Base-by-base conservation (phyloP, 2,797 vertebrate species). In the Catharus ustulatus region DNA sequence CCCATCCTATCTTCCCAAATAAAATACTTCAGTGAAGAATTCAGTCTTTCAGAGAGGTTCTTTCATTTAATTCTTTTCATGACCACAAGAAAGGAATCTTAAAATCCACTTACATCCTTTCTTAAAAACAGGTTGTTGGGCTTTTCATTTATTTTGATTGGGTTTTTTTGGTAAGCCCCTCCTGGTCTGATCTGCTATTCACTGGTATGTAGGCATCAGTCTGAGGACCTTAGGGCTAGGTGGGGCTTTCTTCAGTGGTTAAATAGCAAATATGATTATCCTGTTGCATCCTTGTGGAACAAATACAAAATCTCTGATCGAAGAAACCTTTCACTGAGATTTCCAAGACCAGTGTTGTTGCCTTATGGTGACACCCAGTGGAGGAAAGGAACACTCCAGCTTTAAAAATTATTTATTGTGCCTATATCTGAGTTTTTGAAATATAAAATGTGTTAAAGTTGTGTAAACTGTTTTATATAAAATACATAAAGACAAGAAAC, bases 331-430 rank as follows among this genome's bases (percentile, higher is more conserved):
- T 62, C 40, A 10, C 36, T 34, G 57, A 15, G 49, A 15, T 63
- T 92, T 79, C 34, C 46, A 74, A 51, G 57, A 9, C 36, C 75
- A 40, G 7, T 82, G 62, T 64, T 21, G 15, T 59, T 97, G 96
- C 90, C 95, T 97, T 97, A 86, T 5, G 21, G 91, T 97, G 97
- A 98, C 98, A 97, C 94, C 98, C 62, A 95, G 97, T 97, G 98
- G 98, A 97, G 58, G n/a, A 59, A 94, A 93, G 13, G 48, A 51
- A 62, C 57, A 79, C 13, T 73, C 64, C 74, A 69, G 21, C 22
- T 81, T 80, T 26, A 92, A 88, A 92, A 30, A 40, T 49, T 80
- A 30, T 85, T 42, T 79, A 32, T 85, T 42, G 30, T 72, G 11
- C 13, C 9, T 76, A 2, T 55, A 13, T 51, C 14, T 83, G 66